Evolutionary conservation across 1,140 invertebrate species (phyloP).

Genomic region (Ceratina calcarata): DNA sequence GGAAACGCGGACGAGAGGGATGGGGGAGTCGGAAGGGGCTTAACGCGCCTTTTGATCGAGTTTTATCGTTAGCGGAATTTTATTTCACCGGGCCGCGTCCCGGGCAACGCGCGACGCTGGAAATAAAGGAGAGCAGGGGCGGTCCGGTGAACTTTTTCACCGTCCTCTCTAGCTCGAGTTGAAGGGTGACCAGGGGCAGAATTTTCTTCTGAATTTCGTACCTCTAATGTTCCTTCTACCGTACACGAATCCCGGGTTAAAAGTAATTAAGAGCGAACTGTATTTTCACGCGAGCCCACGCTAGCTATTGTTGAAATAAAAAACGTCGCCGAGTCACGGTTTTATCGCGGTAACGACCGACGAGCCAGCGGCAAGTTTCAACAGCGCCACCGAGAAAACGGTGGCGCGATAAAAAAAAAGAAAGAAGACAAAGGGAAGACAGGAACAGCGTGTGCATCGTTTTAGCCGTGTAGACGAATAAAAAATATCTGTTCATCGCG

Average conservation of each 20-base stretch:
- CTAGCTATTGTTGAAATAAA: not conserved
- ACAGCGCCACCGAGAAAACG: not conserved
- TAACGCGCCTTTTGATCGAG: constrained; percentile 19
- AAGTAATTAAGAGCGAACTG: constrained; percentile 15
- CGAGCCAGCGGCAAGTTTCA: constrained; percentile 4
- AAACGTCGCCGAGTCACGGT: constrained; percentile 1
- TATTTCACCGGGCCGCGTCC: not conserved
- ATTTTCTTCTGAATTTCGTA: constrained; percentile 8
- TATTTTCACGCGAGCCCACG: not conserved
- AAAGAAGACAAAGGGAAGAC: not conserved
- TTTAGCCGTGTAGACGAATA: not conserved
- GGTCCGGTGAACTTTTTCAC: not conserved
- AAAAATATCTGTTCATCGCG: not conserved
- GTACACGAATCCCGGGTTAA: not conserved
- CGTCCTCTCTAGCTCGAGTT: not conserved
- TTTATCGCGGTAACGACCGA: constrained; percentile 19
- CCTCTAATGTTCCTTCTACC: not conserved
- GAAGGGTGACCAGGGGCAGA: not conserved
- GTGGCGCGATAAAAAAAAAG: no score
- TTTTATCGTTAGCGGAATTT: constrained; percentile 12
- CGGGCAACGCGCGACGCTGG: not conserved
- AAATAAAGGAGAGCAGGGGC: not conserved
- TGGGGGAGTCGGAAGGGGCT: no score
- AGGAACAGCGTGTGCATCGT: no score
- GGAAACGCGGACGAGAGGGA: no score